A percentile compares a stretch with the other conserved stretches of the same genome.
These are phyloP conservation scores for Craseonycteris thonglongyai DNA, from an alignment of 2,113 vertebrate species.

Conservation along the genomic window DNA sequence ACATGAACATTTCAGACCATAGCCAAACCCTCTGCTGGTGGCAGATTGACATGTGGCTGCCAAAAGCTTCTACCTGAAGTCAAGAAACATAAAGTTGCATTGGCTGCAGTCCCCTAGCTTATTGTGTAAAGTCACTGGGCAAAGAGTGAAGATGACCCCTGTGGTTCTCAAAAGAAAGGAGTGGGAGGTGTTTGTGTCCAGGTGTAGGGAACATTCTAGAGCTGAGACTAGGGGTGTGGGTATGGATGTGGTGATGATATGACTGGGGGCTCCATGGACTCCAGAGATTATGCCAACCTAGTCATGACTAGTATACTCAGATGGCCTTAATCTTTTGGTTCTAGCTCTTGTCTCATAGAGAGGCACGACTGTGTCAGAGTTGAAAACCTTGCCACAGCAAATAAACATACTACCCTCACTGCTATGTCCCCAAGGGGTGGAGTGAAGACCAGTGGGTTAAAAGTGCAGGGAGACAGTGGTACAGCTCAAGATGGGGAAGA, in stretches of 20 bases:
- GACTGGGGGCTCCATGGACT: not conserved
- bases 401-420: not conserved
- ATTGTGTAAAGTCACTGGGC: not conserved
- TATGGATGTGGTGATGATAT: not conserved
- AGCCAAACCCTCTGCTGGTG: not conserved
- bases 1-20: constrained; percentile 1
- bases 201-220: not conserved
- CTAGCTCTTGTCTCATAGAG: not conserved
- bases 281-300: not conserved
- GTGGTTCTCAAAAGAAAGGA: not conserved
- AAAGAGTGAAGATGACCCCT: not conserved
- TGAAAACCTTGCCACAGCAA: not conserved
- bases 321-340: not conserved
- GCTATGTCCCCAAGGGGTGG: not conserved
- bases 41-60: not conserved
- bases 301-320: not conserved
- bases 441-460: not conserved
- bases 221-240: not conserved
- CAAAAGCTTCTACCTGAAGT: not conserved
- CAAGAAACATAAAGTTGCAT: not conserved
- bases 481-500: not conserved
- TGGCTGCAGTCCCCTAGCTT: not conserved
- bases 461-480: not conserved
- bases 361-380: not conserved
- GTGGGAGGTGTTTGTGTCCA: not conserved